These are phyloP conservation scores for Diadromus collaris DNA, from an alignment of 2,888 invertebrate genomes.

Conservation along the genomic window DNA sequence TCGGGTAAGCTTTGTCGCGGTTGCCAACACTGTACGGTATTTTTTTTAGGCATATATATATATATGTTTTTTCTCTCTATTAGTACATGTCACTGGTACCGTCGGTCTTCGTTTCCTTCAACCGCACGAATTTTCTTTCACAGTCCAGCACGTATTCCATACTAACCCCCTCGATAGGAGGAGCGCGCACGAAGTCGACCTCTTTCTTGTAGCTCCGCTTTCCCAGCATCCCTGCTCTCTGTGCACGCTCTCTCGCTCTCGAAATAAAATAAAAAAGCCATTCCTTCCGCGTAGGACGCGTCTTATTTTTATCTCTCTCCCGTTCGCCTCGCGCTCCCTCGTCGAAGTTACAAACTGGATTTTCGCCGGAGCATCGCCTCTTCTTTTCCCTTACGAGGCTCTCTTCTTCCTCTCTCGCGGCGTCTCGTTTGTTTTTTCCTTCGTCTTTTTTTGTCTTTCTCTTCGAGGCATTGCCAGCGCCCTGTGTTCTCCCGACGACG, in stretches of 20 bases:
- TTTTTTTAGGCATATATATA: no score
- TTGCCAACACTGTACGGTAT: not conserved
- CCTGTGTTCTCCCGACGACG: slow-evolving; percentile 32
- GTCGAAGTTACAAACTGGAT: slow-evolving; percentile 71
- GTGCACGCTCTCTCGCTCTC: no score
- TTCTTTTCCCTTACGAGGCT: slow-evolving; percentile 2
- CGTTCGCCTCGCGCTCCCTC: slow-evolving; percentile 55
- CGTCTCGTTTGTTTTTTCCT: slow-evolving; percentile 31
- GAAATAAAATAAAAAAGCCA: slow-evolving; percentile 29
- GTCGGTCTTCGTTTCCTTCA: not conserved
- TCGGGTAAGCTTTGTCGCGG: slow-evolving; percentile 1
- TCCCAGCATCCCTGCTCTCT: not conserved
- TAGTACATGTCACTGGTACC: slow-evolving; percentile 2
- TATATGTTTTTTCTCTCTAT: slow-evolving; percentile 22
- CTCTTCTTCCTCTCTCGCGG: slow-evolving; percentile 4
- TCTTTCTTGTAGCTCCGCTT: slow-evolving; percentile 11
- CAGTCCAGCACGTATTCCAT: slow-evolving; percentile 1
- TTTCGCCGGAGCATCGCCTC: slow-evolving; percentile 57
- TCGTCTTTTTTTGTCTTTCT: slow-evolving; percentile 3
- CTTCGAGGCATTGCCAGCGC: slow-evolving; percentile 35
- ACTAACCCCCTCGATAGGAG: not conserved
- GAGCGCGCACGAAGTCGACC: not conserved
- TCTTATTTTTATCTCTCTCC: slow-evolving; percentile 27
- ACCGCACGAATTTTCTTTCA: not conserved
- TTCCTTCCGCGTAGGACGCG: slow-evolving; percentile 38